phyloP scores from a whole-genome alignment of 2,113 vertebrate species.

The Morone chrysops region DNA sequence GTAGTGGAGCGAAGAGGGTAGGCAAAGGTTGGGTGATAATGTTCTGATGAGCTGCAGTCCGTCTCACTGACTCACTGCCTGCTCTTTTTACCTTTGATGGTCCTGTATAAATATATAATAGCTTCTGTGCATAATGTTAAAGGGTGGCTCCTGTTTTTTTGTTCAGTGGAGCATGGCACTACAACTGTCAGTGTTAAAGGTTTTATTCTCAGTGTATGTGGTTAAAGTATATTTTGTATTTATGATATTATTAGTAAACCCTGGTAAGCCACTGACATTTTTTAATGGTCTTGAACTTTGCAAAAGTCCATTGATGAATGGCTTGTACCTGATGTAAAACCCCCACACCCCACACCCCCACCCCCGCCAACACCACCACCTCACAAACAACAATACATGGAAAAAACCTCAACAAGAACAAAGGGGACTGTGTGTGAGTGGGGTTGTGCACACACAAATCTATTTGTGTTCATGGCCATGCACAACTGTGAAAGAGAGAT shows the following conservation, averaged over 20 bases:
- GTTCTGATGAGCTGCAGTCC: conserved; percentile 53
- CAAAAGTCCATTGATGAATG: neutral
- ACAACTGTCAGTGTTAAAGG: conserved; percentile 22
- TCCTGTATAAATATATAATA: conserved; percentile 24
- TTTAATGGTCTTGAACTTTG: neutral
- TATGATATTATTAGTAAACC: neutral
- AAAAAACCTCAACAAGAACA: neutral
- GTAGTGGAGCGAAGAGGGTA: conserved; percentile 39
- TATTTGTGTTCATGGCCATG: conserved; percentile 9
- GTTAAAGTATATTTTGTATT: neutral
- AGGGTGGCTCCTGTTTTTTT: conserved; percentile 15
- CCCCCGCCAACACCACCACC: neutral
- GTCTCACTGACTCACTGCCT: conserved; percentile 38
- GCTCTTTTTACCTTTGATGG: neutral
- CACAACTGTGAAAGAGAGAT: conserved; percentile 15
- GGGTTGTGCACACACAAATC: neutral
- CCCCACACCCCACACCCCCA: neutral
- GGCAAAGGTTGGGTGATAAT: conserved; percentile 60
- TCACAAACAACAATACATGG: neutral
- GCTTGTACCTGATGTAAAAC: neutral
- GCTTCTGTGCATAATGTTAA: conserved; percentile 9
- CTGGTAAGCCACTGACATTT: neutral
- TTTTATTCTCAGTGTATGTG: conserved; percentile 3
- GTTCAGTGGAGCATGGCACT: conserved; percentile 1
- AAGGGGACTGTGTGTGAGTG: neutral